Percentiles rank a stretch among this genome's conserved stretches.
phyloP scores from a whole-genome alignment of 2,888 invertebrate genomes.

The Drosophila neotestacea region DNA sequence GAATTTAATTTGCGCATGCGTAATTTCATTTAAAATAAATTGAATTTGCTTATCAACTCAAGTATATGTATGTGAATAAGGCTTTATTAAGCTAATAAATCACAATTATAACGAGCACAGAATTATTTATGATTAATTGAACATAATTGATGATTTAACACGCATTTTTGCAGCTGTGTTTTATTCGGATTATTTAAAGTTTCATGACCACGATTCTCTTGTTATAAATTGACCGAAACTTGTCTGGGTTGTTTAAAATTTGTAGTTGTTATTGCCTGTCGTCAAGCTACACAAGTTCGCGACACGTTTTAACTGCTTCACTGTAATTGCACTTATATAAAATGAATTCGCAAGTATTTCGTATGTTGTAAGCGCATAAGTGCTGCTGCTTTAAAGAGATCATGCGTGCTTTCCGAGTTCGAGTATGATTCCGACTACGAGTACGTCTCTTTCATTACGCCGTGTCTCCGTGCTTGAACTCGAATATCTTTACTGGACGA shows the following conservation, averaged over 20 bases:
- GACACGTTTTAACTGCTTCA: slow-evolving; percentile 46
- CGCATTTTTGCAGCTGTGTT: slow-evolving; percentile 20
- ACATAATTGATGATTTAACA: slow-evolving; percentile 59
- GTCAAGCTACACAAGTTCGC: slow-evolving; percentile 17
- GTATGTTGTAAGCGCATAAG: slow-evolving; percentile 29
- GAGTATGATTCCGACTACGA: background rate
- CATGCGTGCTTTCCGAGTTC: slow-evolving; percentile 29
- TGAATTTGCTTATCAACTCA: slow-evolving; percentile 39
- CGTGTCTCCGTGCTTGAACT: background rate
- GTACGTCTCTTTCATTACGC: background rate
- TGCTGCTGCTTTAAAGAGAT: slow-evolving; percentile 31
- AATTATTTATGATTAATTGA: slow-evolving; percentile 51
- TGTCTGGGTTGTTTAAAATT: slow-evolving; percentile 31
- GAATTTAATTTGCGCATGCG: slow-evolving; percentile 59
- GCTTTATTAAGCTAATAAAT: slow-evolving; percentile 63
- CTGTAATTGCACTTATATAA: slow-evolving; percentile 52
- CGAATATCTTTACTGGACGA: slow-evolving; percentile 52
- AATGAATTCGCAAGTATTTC: slow-evolving; percentile 26
- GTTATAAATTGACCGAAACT: slow-evolving; percentile 20
- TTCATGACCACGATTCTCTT: background rate
- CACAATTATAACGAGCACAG: slow-evolving; percentile 59
- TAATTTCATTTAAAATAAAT: slow-evolving; percentile 59
- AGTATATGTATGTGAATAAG: slow-evolving; percentile 2
- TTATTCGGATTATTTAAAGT: slow-evolving; percentile 2
- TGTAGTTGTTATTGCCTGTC: slow-evolving; percentile 23